Evolutionary conservation across 2,113 vertebrate species (phyloP).

Genomic region (Naja naja): DNA sequence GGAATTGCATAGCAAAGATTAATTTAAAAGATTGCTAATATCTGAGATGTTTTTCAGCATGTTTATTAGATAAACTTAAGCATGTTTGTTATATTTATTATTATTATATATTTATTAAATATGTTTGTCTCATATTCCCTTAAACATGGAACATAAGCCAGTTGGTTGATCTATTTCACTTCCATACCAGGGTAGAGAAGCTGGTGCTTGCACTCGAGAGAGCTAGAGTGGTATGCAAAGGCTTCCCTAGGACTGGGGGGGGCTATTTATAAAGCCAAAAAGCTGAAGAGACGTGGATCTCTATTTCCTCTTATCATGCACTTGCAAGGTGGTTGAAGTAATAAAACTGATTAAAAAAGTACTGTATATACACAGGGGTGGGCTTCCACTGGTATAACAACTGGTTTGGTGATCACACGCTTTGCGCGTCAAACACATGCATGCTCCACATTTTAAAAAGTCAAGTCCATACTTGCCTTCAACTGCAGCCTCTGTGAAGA

Average conservation of each 20-base stretch:
- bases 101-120: not conserved
- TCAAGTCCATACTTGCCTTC: too few relatives aligned
- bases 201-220: not conserved
- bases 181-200: too few relatives aligned
- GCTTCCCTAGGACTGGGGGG: not conserved
- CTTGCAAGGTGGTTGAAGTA: not conserved
- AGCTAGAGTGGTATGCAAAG: not conserved
- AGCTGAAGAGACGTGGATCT: not conserved
- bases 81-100: not conserved
- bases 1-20: not conserved
- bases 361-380: not conserved
- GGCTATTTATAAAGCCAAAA: not conserved
- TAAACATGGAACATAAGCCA: not conserved
- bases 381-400: too few relatives aligned
- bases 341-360: not conserved
- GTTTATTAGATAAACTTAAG: not conserved
- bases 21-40: not conserved
- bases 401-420: too few relatives aligned
- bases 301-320: not conserved
- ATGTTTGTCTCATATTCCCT: not conserved
- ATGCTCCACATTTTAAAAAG: too few relatives aligned
- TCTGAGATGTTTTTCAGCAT: not conserved
- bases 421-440: too few relatives aligned
- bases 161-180: not conserved
- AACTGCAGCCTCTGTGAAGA: too few relatives aligned